Evolutionary conservation across 2,113 vertebrate species (phyloP), one percentile per base, ranked within the genome.

Genomic region (Phyllostomus discolor): DNA sequence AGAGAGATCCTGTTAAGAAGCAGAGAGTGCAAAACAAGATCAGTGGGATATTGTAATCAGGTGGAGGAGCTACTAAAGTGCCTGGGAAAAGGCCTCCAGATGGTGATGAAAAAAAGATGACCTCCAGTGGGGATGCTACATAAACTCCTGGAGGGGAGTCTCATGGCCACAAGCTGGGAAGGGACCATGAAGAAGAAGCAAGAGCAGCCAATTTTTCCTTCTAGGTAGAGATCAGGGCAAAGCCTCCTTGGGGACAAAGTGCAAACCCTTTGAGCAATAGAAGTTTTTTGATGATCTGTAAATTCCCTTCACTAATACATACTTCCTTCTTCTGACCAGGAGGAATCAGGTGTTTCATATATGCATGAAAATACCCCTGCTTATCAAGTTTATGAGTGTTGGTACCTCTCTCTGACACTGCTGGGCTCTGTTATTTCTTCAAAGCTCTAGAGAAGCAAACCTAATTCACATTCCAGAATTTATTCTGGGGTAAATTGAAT

Each of bases 21-120:
- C 93, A 96, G 92, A 96, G 88, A 85, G 92, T 88, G 96, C 83
- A 96, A 94, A 97, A 92, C 94, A 96, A 87, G 86, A 97, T 97
- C 96, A 97, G 97, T 96, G 95, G 94, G 94, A 62, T 93, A 93
- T 92, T 96, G 85, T 95, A 97, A 96, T 97, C 96, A 97, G 93
- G 80, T 89, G 72, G 84, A 97, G 69, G 66, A 59, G 54, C 72
- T 80, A 96, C 83, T 64, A 94, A 97, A 93, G 83, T 95, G 85
- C 88, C 87, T 83, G 89, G 88, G 84, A 97, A 96, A 96, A 96
- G 96, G 95, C 73, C 78, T 97, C 97, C 97, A 98, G 97, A 97
- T 98, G 97, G 97, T 96, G 93, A 98, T 98, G 97, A 98, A 97
- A 98, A 97, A 98, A 98, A 98, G 97, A 98, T 98, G 98, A 97